Evolutionary conservation across 1,140 invertebrate species (phyloP).

Genomic region (Drosophila ogumai): DNA sequence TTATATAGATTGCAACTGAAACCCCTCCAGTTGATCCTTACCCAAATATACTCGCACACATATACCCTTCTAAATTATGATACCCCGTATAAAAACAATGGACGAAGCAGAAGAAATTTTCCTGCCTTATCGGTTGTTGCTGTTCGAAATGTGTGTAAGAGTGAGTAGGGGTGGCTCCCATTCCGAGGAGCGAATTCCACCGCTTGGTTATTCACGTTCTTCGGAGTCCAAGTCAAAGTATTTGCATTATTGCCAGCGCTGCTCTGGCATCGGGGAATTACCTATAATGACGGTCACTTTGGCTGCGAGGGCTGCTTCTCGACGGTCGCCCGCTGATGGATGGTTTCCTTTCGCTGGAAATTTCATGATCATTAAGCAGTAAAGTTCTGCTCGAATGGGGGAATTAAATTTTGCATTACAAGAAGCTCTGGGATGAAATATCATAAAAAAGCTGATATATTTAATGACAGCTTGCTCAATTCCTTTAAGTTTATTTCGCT

Average conservation of each 20-base stretch:
- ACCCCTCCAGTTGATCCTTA: background rate
- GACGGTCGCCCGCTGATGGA: constrained; percentile 30
- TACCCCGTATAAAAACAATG: constrained; percentile 33
- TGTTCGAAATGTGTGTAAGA: constrained; percentile 30
- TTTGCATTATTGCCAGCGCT: constrained; percentile 46
- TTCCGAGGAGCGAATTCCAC: constrained; percentile 1
- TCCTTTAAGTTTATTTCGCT: background rate
- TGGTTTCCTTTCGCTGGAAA: constrained; percentile 36
- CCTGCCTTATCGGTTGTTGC: constrained; percentile 56
- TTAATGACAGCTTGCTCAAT: constrained; percentile 5
- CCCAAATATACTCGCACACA: background rate
- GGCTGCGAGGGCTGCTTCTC: constrained; percentile 6
- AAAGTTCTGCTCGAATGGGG: constrained; percentile 26
- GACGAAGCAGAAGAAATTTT: constrained; percentile 43
- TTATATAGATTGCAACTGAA: background rate
- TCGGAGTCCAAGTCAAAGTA: constrained; percentile 23
- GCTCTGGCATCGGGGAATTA: constrained; percentile 48
- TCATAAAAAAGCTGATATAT: constrained; percentile 14
- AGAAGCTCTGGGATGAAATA: background rate
- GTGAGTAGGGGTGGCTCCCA: background rate
- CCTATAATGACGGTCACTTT: constrained; percentile 51
- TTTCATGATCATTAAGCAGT: constrained; percentile 42
- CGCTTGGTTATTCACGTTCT: constrained; percentile 1
- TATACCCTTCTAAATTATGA: background rate
- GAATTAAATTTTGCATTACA: constrained; percentile 39